A percentile compares a stretch with the other conserved stretches of the same genome.
These are phyloP conservation scores for Aspidiotus rigidus DNA, from an alignment of 2,888 invertebrate species.

Conservation along the genomic window DNA sequence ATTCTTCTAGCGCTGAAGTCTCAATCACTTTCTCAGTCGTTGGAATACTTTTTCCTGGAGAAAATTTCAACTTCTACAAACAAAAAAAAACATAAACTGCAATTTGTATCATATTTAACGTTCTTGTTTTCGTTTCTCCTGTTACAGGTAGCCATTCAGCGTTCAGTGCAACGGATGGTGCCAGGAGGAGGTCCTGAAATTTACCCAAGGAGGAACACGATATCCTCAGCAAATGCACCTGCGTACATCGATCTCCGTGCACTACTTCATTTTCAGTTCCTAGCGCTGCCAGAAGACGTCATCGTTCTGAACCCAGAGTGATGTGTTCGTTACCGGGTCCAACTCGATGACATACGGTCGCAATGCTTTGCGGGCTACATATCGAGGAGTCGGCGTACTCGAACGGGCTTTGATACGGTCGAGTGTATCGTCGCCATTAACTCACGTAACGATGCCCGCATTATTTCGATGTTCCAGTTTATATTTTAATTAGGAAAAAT, in stretches of 20 bases:
- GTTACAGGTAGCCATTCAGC: slow-evolving; percentile 30
- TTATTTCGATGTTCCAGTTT: too few relatives aligned
- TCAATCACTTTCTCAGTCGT: too few relatives aligned
- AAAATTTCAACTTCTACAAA: too few relatives aligned
- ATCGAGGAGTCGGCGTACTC: too few relatives aligned
- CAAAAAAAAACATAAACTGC: too few relatives aligned
- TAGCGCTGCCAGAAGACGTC: slow-evolving; percentile 30
- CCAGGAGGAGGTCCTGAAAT: slow-evolving; percentile 36
- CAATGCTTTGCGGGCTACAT: neutral
- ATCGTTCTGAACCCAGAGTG: slow-evolving; percentile 31
- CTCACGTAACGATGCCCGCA: too few relatives aligned
- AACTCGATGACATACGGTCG: slow-evolving; percentile 1
- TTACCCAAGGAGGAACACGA: slow-evolving; percentile 35
- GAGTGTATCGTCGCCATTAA: too few relatives aligned
- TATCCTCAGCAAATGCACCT: slow-evolving; percentile 33
- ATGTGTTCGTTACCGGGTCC: slow-evolving; percentile 29
- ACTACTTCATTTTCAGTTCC: slow-evolving; percentile 28
- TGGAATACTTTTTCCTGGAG: too few relatives aligned
- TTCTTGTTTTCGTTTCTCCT: neutral
- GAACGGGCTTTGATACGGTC: too few relatives aligned
- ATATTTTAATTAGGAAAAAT: too few relatives aligned
- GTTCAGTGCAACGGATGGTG: slow-evolving; percentile 32
- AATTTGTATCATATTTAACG: neutral
- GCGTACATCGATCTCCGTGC: slow-evolving; percentile 30
- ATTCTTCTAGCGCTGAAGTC: too few relatives aligned